phyloP scores from a whole-genome alignment of 2,888 invertebrate genomes.

The Acanthosoma haemorrhoidale region DNA sequence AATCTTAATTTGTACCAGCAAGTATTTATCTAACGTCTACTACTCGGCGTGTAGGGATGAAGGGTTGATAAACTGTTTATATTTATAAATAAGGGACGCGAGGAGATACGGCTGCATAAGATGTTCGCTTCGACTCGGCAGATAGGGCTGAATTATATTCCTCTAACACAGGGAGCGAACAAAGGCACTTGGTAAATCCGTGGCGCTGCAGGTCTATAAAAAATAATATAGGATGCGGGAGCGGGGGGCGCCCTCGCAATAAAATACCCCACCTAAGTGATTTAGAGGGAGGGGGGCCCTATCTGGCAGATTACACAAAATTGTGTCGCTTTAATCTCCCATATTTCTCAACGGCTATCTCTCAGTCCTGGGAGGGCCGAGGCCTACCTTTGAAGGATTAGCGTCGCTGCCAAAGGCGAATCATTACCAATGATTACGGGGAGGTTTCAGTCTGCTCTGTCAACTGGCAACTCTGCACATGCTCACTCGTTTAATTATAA shows the following conservation, averaged over 20 bases:
- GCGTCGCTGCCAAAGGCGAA: no score
- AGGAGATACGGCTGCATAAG: background rate
- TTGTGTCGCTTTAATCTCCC: conserved; percentile 9
- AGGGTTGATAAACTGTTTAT: background rate
- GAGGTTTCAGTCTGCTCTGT: no score
- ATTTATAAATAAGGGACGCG: background rate
- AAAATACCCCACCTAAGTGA: background rate
- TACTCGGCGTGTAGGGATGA: no score
- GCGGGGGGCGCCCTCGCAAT: background rate
- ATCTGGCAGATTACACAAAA: background rate
- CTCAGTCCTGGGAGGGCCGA: no score
- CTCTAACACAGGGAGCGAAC: no score
- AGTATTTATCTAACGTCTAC: no score
- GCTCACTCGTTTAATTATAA: no score
- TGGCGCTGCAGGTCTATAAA: conserved; percentile 1
- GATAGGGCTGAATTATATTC: conserved; percentile 17
- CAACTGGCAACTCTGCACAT: no score
- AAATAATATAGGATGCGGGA: conserved; percentile 5
- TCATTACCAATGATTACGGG: no score
- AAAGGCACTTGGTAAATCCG: conserved; percentile 1
- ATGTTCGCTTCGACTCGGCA: background rate
- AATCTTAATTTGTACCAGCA: no score
- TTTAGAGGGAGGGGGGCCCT: background rate
- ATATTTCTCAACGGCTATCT: background rate
- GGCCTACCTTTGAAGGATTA: background rate